Evolutionary conservation across 1,140 invertebrate species (phyloP).

Genomic region (Mylabris phalerata): DNA sequence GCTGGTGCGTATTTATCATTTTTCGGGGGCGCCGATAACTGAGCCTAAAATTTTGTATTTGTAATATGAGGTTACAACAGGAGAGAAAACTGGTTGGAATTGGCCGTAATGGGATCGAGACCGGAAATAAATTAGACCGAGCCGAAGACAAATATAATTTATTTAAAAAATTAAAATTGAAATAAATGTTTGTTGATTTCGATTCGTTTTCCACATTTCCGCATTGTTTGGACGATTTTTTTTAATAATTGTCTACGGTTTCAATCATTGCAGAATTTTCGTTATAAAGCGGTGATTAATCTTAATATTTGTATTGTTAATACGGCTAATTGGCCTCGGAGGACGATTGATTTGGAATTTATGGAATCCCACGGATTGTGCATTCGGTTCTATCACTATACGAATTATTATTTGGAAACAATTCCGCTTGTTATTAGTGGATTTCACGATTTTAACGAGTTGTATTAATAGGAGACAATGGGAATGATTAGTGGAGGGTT

Average conservation of each 20-base stretch:
- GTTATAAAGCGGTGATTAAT: slow-evolving; percentile 9
- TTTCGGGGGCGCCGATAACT: neutral
- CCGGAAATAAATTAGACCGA: neutral
- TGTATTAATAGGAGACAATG: no score
- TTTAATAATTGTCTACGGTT: no score
- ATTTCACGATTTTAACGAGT: no score
- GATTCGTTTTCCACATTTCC: neutral
- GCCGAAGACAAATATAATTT: neutral
- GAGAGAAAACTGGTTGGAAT: no score
- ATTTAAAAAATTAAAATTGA: slow-evolving; percentile 1
- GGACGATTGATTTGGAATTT: slow-evolving; percentile 13
- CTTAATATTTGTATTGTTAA: slow-evolving; percentile 12
- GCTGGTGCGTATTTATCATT: neutral
- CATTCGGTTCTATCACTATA: no score
- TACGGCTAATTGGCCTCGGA: slow-evolving; percentile 10
- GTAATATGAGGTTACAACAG: no score
- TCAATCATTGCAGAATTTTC: no score
- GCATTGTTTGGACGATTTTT: no score
- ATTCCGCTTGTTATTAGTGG: no score
- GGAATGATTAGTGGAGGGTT: no score
- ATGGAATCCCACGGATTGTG: slow-evolving; percentile 7
- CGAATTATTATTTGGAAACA: no score
- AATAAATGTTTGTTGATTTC: slow-evolving; percentile 8
- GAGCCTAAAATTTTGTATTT: neutral
- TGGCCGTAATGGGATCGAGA: no score